phyloP scores from a whole-genome alignment of 2,797 vertebrate species.

The Lophius americanus region DNA sequence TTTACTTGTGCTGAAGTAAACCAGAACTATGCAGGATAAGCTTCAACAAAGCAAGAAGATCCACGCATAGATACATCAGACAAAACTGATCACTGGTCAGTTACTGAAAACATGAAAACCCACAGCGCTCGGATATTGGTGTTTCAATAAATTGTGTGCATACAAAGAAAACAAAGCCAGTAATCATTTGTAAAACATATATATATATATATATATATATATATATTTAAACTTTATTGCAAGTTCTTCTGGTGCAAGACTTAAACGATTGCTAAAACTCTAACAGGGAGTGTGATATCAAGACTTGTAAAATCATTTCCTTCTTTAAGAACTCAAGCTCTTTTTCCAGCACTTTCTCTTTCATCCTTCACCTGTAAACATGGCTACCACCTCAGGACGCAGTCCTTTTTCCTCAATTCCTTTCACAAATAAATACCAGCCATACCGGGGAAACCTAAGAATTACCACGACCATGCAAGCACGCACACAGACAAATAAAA shows the following conservation, averaged over 20 bases:
- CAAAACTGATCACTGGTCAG: conserved; percentile 16
- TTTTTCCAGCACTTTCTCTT: background rate
- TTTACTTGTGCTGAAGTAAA: conserved; percentile 80
- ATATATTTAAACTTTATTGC: conserved; percentile 73
- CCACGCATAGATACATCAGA: background rate
- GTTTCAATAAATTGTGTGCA: conserved; percentile 52
- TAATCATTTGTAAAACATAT: conserved; percentile 54
- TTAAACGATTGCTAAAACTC: conserved; percentile 61
- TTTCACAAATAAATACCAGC: conserved; percentile 49
- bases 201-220: conserved; percentile 1
- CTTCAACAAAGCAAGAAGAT: conserved; percentile 7
- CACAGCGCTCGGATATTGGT: background rate
- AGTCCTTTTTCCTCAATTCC: background rate
- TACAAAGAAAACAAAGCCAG: conserved; percentile 31
- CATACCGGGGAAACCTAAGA: background rate
- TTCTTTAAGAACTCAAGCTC: conserved; percentile 11
- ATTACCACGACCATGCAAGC: conserved; percentile 30
- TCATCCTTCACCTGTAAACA: conserved; percentile 29
- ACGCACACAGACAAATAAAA: conserved; percentile 17
- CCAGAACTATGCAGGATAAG: conserved; percentile 10
- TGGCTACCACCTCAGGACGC: background rate
- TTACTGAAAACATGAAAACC: conserved; percentile 23
- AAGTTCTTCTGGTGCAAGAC: conserved; percentile 69
- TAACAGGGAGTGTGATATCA: conserved; percentile 45
- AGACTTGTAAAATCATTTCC: conserved; percentile 33